Base-by-base conservation (phyloP, 2,113 vertebrate genomes). In the Clinocottus analis region DNA sequence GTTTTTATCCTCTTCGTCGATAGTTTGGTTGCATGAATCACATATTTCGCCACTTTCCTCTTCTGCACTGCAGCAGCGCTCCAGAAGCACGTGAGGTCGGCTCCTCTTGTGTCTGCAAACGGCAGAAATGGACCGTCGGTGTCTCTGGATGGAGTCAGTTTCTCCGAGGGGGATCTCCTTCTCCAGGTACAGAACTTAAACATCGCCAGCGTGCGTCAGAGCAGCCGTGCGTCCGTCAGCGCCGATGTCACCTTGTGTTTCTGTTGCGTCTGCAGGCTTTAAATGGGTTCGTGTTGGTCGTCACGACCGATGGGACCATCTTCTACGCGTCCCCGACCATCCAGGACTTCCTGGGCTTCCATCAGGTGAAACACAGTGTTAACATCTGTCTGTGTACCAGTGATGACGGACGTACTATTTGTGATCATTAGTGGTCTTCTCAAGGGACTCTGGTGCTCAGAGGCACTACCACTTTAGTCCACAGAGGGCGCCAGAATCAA, bases 271-370 rank as follows among this genome's bases (percentile, higher is more conserved):
- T 29, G 1, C 65, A 94, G 94, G 91, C 92, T 47, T 86, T 94
- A 25, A 89, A 90, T n/a, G 93, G 93, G 0, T 92, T 94, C 16
- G 86, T 94, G 25, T 41, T 94, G 72, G 90, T 93, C 1, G 89
- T 94, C 41, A 90, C 90, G 0, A 72, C 85, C 2, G 91, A 93
- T 5, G 92, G 92, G 6, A 86, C 71, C 1, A 66, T 94, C 56
- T 93, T 94, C 77, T 94, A 94, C 9, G 3, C 86, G 0, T 94
- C 92, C 0, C 67, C 85, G 21, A 94, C 92, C 17, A 85, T 94
- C 77, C 90, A 87, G 69, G 91, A 93, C 85, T 92, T 91, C 81
- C 83, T 94, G 43, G 93, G 94, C 47, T 94, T 93, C 84, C 93
- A 94, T 82, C 93, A 94, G 88, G 94, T 94, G 39, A 82, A 45